These are phyloP conservation scores for Maccullochella peelii DNA, from an alignment of 2,113 vertebrate genomes.

Conservation along the genomic window DNA sequence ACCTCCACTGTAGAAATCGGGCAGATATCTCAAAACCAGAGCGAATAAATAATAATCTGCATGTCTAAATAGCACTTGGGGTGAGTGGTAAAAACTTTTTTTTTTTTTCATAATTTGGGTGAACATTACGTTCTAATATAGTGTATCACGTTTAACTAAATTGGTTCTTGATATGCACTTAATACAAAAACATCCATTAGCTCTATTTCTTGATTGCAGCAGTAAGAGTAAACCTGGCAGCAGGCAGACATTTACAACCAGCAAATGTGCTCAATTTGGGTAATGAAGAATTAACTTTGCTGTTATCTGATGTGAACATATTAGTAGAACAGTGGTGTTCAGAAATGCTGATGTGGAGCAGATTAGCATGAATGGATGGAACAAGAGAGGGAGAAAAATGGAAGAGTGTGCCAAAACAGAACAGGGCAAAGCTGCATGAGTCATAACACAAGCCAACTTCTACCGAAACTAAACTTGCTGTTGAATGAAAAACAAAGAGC, in stretches of 20 bases:
- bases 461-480: constrained; percentile 41
- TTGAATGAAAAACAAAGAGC: constrained; percentile 43
- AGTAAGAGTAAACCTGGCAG: constrained; percentile 33
- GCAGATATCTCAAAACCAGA: not conserved
- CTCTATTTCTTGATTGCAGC: constrained; percentile 25
- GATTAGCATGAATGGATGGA: constrained; percentile 59
- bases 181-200: constrained; percentile 38
- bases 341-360: constrained; percentile 51
- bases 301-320: constrained; percentile 36
- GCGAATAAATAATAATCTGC: constrained; percentile 2
- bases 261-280: constrained; percentile 38
- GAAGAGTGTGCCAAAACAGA: constrained; percentile 30
- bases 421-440: constrained; percentile 68
- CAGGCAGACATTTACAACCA: constrained; percentile 34
- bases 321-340: constrained; percentile 37
- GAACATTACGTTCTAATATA: constrained; percentile 6
- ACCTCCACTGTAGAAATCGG: not conserved
- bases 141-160: constrained; percentile 25
- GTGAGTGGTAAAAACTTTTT: not conserved
- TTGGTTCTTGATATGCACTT: constrained; percentile 20
- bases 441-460: constrained; percentile 60
- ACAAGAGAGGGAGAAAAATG: constrained; percentile 23
- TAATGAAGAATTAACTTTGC: constrained; percentile 48
- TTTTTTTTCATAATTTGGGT: constrained; percentile 11
- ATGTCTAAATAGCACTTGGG: constrained; percentile 14